These are phyloP conservation scores for Drosophila parvula DNA, from an alignment of 1,140 invertebrate species.

Conservation along the genomic window DNA sequence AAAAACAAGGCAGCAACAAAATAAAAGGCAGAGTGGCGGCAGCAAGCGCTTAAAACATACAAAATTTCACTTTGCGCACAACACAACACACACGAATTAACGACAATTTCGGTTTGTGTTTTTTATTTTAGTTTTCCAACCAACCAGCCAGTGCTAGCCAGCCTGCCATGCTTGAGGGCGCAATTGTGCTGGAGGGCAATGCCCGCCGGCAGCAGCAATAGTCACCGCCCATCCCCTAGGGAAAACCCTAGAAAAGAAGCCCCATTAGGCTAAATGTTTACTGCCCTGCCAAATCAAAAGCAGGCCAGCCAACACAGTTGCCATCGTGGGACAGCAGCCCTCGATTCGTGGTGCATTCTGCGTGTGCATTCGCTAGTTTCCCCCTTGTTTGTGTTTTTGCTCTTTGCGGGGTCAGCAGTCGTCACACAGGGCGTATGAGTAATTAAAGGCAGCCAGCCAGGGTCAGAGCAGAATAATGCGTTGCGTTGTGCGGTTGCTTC, in stretches of 20 bases:
- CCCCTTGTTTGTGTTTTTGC: background rate
- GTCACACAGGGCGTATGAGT: conserved; percentile 69
- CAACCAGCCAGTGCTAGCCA: background rate
- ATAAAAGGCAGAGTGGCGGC: conserved; percentile 21
- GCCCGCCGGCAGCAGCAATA: conserved; percentile 28
- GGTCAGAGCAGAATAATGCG: conserved; percentile 49
- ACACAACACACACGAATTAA: conserved; percentile 56
- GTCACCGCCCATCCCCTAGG: background rate
- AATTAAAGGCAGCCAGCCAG: conserved; percentile 69
- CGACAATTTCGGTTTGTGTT: conserved; percentile 70
- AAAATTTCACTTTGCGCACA: conserved; percentile 77
- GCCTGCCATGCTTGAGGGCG: conserved; percentile 75
- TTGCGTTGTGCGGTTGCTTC: conserved; percentile 59
- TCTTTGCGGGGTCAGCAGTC: conserved; percentile 43
- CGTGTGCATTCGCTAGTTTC: conserved; percentile 22
- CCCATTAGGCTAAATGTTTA: conserved; percentile 69
- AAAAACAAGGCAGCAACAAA: conserved; percentile 55
- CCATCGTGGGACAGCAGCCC: conserved; percentile 44
- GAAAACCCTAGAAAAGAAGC: conserved; percentile 52
- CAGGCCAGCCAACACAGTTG: conserved; percentile 27
- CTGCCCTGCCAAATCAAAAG: conserved; percentile 51
- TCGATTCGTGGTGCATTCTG: conserved; percentile 16
- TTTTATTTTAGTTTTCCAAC: conserved; percentile 33
- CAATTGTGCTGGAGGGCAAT: conserved; percentile 77
- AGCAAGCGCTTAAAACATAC: conserved; percentile 40